These are phyloP conservation scores for Ophion ellenae DNA, from an alignment of 2,888 invertebrate genomes.

Conservation along the genomic window DNA sequence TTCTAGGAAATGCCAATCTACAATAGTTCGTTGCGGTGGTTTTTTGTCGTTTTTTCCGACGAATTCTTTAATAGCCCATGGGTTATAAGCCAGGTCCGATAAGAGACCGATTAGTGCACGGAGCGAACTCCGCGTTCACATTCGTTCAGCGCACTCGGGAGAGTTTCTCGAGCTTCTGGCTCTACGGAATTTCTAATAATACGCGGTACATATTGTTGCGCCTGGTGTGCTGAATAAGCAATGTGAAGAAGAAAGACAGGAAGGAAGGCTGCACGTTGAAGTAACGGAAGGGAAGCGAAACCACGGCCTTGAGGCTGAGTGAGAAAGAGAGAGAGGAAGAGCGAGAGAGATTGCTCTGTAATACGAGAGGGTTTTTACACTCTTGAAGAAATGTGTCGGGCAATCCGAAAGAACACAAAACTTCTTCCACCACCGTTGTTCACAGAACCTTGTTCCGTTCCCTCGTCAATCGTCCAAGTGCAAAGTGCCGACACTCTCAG, in stretches of 20 bases:
- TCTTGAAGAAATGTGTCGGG: slow-evolving; percentile 37
- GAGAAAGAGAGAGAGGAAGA: slow-evolving; percentile 36
- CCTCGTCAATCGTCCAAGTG: slow-evolving; percentile 61
- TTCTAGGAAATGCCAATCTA: not conserved
- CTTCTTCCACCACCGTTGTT: slow-evolving; percentile 49
- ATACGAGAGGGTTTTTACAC: slow-evolving; percentile 42
- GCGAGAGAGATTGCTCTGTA: slow-evolving; percentile 62
- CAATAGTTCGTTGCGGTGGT: slow-evolving; percentile 12
- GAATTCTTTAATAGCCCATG: slow-evolving; percentile 56
- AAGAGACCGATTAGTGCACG: slow-evolving; percentile 56
- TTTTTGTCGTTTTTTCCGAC: slow-evolving; percentile 11
- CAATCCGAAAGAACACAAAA: slow-evolving; percentile 35
- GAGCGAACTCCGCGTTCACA: slow-evolving; percentile 32
- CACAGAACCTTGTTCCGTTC: slow-evolving; percentile 56
- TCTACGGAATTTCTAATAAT: slow-evolving; percentile 26
- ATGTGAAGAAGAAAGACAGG: slow-evolving; percentile 52
- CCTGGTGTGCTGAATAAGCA: slow-evolving; percentile 21
- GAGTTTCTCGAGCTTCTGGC: slow-evolving; percentile 21
- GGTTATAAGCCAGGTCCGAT: slow-evolving; percentile 48
- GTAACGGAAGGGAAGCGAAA: slow-evolving; percentile 70
- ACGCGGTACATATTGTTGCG: slow-evolving; percentile 3
- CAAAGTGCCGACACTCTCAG: slow-evolving; percentile 57
- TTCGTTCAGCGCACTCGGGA: slow-evolving; percentile 31
- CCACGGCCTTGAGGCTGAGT: slow-evolving; percentile 48
- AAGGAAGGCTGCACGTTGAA: slow-evolving; percentile 65